Evolutionary conservation across 2,888 invertebrate species (phyloP), one percentile per base, ranked within the genome.

Genomic region (Disparrhopalites patrizii): DNA sequence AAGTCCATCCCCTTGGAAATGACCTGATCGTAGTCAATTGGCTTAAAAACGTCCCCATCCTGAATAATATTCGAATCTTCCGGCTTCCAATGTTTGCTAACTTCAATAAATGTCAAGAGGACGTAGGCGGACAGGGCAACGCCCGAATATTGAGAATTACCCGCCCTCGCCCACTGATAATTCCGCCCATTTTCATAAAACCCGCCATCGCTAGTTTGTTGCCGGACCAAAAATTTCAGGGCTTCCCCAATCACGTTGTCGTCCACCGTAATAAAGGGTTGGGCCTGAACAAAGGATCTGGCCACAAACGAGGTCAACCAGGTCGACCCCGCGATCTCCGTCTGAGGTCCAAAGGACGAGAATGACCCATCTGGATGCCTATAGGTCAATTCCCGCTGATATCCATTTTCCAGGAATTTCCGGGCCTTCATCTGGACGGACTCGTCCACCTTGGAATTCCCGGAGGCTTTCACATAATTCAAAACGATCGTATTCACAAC

Each of bases 221-320:
- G 82, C 15, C 80, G 80, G 20, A 28, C 82, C 67, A 95, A 81
- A 90, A 92, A 95, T 61, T 84, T 81, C 18, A 91, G 81, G 1
- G 90, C 88, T 20, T 83, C 81, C 8, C 81, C 80, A 60, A 92
- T 83, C 4, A 90, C 83, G 2, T 78, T 75, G 13, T 79, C 77
- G 70, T 93, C 91, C 20, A 93, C 82, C 70, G 84, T 84, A n/a
- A 91, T 88, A 76, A 86, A 87, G 23, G 81, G 79, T 65, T 77
- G 81, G 0, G 91, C 91, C 79, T 89, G 87, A 63, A 84, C 84
- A 79, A 93, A 89, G 0, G 90, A 86, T 73, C 88, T 84, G 1
- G 86, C 84, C 0, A 91, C 91, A 77, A 93, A 93, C 0, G 93
- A 91, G 1, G 93, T 92, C 67, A 93, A 80, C 95, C 95, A 91